These are phyloP conservation scores for Oryctolagus cuniculus DNA, from an alignment of 2,113 vertebrate genomes.

Conservation along the genomic window mOryCun1.1 NC_091439.1:69540001-69540500, in stretches of 20 bases:
- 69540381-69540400: neutral
- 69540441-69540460: neutral
- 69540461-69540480: rapidly evolving
- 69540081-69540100: neutral
- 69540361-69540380: neutral
- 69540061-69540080: neutral
- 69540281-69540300: neutral
- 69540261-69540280: neutral
- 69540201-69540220: neutral
- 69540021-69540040: neutral
- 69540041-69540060: neutral
- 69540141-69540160: conserved; percentile 7
- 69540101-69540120: neutral
- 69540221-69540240: neutral
- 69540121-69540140: neutral
- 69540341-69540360: neutral
- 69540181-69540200: neutral
- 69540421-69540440: neutral
- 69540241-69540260: neutral
- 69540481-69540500: too few relatives aligned
- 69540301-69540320: neutral
- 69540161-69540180: neutral
- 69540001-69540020: neutral
- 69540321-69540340: neutral
- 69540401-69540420: neutral